phyloP scores from a whole-genome alignment of 2,888 invertebrate genomes.

The Aproaerema taeniolella region DNA sequence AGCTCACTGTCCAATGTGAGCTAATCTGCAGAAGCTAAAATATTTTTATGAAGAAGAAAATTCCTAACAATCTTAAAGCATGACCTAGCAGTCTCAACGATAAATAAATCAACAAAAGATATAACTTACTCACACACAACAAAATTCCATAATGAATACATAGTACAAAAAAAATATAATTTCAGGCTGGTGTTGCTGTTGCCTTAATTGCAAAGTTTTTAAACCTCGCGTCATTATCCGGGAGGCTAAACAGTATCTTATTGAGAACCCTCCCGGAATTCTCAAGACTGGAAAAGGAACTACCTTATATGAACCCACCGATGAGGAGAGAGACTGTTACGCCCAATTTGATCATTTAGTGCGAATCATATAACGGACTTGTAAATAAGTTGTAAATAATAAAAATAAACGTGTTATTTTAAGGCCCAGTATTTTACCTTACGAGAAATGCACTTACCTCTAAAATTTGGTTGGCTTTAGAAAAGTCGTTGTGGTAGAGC shows the following conservation, averaged over 20 bases:
- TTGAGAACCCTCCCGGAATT: conserved; percentile 76
- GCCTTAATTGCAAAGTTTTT: conserved; percentile 76
- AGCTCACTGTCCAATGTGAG: no score
- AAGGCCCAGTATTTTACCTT: no score
- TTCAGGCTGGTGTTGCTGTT: conserved; percentile 81
- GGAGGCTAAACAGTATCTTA: conserved; percentile 72
- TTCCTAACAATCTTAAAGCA: no score
- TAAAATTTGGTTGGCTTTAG: conserved; percentile 86
- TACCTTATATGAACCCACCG: conserved; percentile 70
- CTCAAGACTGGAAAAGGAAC: conserved; percentile 45
- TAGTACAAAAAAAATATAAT: background rate
- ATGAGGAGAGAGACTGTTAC: conserved; percentile 75
- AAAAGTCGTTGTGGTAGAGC: conserved; percentile 83
- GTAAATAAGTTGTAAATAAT: conserved; percentile 10
- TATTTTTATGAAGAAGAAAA: no score
- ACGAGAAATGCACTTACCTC: conserved; percentile 77
- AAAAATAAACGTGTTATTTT: conserved; percentile 1
- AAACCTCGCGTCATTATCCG: conserved; percentile 73
- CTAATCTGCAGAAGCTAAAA: no score
- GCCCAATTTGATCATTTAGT: conserved; percentile 75
- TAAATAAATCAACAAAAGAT: no score
- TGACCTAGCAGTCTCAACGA: no score
- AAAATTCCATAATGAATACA: background rate
- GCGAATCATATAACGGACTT: conserved; percentile 35
- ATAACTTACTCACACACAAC: no score